Base-by-base conservation (phyloP, 1,140 invertebrate species). In the Eupristina koningsbergeri region DNA sequence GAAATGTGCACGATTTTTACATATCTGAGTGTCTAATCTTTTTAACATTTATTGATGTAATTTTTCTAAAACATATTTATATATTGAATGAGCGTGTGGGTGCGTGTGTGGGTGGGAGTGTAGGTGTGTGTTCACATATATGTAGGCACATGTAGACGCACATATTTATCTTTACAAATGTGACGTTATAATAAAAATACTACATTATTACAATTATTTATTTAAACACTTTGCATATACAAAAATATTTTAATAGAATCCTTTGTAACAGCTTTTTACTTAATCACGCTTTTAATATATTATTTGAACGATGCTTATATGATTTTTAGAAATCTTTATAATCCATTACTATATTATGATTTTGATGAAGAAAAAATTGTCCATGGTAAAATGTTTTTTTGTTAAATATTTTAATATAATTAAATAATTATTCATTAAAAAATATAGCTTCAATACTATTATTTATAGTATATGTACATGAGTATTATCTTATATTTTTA, bases 121-220 rank as follows among this genome's bases (percentile, higher is more conserved):
- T n/a, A n/a, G n/a, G n/a, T n/a, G n/a, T n/a, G n/a, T n/a, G n/a
- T 67, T 9, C 41, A 45, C 41, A 11, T 7, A 45, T 11, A 45
- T 45, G 5, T 11, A 45, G 5, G 11, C 5, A 7, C 5, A 7
- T 67, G 15, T 67, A 67, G 0, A 67, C 13, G 22, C 39, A 71
- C 36, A 41, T 74, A 69, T 80, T 79, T 77, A 71, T 84, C 79
- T 83, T 78, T 85, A 81, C 84, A 76, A 81, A 83, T 84, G 86
- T 39, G 80, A 84, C 39, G 85, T 64, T 29, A 50, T 84, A 85
- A 63, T 83, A 74, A 53, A 86, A 83, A 76, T 81, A 83, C 73
- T 64, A 73, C 69, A 84, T 41, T 22, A 84, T 67, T 84, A 69
- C 19, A 53, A 83, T 41, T 77, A 74, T 61, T 80, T 47, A 64